Base-by-base conservation (phyloP, 1,140 invertebrate species). In the Pseudomyrmex sp. region DNA sequence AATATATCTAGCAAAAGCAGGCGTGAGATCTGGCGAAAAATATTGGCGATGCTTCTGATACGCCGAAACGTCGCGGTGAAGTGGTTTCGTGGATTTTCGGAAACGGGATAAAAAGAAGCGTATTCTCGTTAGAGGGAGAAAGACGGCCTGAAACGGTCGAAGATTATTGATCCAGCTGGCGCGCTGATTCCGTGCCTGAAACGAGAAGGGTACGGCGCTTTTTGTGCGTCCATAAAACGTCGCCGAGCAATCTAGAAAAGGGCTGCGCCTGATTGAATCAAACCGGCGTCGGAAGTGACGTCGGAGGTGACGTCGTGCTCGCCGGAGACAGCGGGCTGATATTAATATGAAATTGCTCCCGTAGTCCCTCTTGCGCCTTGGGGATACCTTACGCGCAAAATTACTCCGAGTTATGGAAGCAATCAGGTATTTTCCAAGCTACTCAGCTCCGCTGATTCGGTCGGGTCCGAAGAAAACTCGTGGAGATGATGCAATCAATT, bases 301-400 rank as follows among this genome's bases (percentile, higher is more conserved):
- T 61, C 59, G 54, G 10, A 69, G 46, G 23, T 65, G 20, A 48
- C 35, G 35, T 35, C 35, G 35, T 35, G 35, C 35, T 35, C n/a
- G 58, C 56, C 26, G 56, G 76, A 61, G 65, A 84, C 50, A 79
- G 48, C 54, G 48, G 35, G 26, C 9, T 62, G 63, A 75, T 84
- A 88, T 88, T 88, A 88, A 88, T 82, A 82, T 56, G 83, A 88
- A 80, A 85, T 72, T 76, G 70, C 44, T 70, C 50, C 26, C 61
- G 46, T 0, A 35, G 61, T 56, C 59, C 70, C 18, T 76, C n/a
- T 26, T 46, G 15, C 23, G 15, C n/a, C 65, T 52, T 62, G 44
- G 68, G 76, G 50, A 75, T 70, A 46, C 48, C 82, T 85, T 59
- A 12, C 13, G 48, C 18, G 68, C 23, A 58, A 77, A 88, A 88